phyloP scores from a whole-genome alignment of 2,888 invertebrate species.

The Parnassius smintheus region DNA sequence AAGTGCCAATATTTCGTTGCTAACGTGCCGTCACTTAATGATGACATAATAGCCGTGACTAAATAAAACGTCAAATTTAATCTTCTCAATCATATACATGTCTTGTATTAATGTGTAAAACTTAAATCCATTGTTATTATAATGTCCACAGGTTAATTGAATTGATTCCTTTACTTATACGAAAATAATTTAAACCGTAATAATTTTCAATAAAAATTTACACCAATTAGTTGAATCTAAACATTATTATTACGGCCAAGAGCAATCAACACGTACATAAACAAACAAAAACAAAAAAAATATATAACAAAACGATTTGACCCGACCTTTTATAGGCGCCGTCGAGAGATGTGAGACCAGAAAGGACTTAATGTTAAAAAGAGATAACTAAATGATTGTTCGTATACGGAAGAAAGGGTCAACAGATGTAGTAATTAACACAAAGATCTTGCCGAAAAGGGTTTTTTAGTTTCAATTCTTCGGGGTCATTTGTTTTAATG shows the following conservation, averaged over 20 bases:
- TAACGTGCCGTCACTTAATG: neutral
- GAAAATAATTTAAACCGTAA: constrained; percentile 29
- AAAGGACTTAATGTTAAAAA: constrained; percentile 32
- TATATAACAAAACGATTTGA: constrained; percentile 67
- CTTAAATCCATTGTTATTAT: constrained; percentile 1
- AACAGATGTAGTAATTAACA: constrained; percentile 61
- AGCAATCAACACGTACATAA: constrained; percentile 63
- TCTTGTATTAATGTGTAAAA: constrained; percentile 3
- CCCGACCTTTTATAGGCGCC: constrained; percentile 74
- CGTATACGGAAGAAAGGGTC: constrained; percentile 34
- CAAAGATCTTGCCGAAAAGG: constrained; percentile 75
- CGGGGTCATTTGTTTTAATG: constrained; percentile 63
- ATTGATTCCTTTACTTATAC: constrained; percentile 23
- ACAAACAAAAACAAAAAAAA: constrained; percentile 61
- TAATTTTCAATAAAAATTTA: constrained; percentile 76
- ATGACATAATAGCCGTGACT: neutral
- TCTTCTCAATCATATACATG: neutral
- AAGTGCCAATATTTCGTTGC: constrained; percentile 1
- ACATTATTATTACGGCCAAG: constrained; percentile 72
- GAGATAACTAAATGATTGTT: constrained; percentile 28
- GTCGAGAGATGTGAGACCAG: constrained; percentile 39
- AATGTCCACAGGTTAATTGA: constrained; percentile 5
- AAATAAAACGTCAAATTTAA: neutral
- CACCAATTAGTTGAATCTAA: constrained; percentile 74
- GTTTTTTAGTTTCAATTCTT: constrained; percentile 53